These are phyloP conservation scores for Drosophila kohkoa DNA, from an alignment of 1,140 invertebrate genomes.

Conservation along the genomic window DNA sequence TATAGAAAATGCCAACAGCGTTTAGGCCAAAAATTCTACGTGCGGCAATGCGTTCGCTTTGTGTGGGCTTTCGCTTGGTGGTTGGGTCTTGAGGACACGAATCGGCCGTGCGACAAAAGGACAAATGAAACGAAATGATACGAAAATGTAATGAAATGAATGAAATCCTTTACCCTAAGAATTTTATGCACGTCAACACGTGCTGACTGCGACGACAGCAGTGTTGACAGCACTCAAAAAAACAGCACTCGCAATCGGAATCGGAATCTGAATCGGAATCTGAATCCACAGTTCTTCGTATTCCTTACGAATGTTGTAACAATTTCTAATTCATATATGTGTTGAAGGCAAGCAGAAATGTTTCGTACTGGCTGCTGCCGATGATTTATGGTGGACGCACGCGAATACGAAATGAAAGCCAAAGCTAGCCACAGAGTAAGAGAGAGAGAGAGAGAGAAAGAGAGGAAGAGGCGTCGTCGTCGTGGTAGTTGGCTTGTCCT, in stretches of 20 bases:
- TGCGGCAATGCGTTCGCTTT: constrained; percentile 47
- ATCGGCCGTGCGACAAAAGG: constrained; percentile 65
- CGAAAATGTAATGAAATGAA: constrained; percentile 58
- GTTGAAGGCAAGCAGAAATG: constrained; percentile 16
- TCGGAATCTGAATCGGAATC: not conserved
- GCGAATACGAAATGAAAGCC: constrained; percentile 71
- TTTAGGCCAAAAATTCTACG: constrained; percentile 48
- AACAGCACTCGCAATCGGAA: not conserved
- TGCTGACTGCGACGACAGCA: constrained; percentile 63
- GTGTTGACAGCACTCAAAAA: constrained; percentile 62
- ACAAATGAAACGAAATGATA: constrained; percentile 50
- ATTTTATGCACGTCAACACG: constrained; percentile 82
- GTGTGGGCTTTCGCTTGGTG: constrained; percentile 6
- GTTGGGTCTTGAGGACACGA: constrained; percentile 51
- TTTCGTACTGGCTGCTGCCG: constrained; percentile 18
- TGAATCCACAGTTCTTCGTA: constrained; percentile 5
- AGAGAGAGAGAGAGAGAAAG: too few relatives aligned
- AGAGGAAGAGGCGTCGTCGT: not conserved
- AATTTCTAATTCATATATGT: constrained; percentile 81
- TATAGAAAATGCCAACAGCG: constrained; percentile 55
- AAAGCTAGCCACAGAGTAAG: not conserved
- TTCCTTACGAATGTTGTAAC: constrained; percentile 52
- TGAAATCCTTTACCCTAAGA: constrained; percentile 80
- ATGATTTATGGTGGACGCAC: constrained; percentile 77
- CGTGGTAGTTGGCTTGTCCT: constrained; percentile 6